Evolutionary conservation across 2,888 invertebrate genomes (phyloP).

Genomic region (Punctoribates punctum): DNA sequence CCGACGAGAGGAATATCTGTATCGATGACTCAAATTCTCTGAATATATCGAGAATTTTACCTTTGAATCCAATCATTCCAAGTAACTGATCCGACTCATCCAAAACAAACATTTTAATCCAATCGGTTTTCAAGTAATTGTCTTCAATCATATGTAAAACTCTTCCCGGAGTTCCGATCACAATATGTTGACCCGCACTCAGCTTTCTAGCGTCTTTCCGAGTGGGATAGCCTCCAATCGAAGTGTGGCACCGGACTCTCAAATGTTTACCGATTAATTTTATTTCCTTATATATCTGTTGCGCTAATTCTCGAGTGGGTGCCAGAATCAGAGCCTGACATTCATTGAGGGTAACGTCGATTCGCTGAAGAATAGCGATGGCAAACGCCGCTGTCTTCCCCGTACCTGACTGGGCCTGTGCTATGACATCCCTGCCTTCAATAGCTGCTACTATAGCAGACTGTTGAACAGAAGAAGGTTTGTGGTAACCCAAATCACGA

Average conservation of each 20-base stretch:
- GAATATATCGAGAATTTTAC: constrained; percentile 99
- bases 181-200: no score
- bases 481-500: constrained; percentile 77
- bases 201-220: no score
- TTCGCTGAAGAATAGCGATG: constrained; percentile 85
- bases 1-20: constrained; percentile 60
- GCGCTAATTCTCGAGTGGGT: constrained; percentile 94
- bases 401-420: constrained; percentile 97
- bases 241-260: no score
- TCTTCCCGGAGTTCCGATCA: no score
- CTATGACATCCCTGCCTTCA: constrained; percentile 96
- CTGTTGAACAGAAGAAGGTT: constrained; percentile 98
- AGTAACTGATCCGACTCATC: constrained; percentile 76
- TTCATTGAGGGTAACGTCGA: constrained; percentile 78
- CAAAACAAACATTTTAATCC: constrained; percentile 94
- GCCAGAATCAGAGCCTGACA: constrained; percentile 74
- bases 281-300: constrained; percentile 95
- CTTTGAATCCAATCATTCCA: constrained; percentile 90
- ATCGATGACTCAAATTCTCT: constrained; percentile 82
- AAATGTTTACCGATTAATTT: constrained; percentile 52
- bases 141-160: constrained; percentile 74
- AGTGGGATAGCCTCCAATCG: no score
- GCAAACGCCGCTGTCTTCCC: constrained; percentile 99
- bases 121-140: constrained; percentile 95
- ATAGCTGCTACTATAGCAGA: constrained; percentile 92